Percentiles rank a stretch among this genome's conserved stretches.
Conservation (phyloP, 2,888 invertebrate species). For the Apotomis capreana region DNA sequence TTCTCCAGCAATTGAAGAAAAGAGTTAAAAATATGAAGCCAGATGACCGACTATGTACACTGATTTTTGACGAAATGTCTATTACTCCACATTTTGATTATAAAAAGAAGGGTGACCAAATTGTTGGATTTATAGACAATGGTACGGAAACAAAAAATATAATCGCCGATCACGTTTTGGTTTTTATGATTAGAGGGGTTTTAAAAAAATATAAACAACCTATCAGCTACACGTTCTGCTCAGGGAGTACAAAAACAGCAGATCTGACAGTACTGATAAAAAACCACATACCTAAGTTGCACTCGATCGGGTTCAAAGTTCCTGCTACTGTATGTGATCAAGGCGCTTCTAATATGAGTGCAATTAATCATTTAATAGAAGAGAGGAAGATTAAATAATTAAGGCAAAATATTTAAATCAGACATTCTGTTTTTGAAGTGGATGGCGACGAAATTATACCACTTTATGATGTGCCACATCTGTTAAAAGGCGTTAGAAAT, state of each 20-base stretch:
- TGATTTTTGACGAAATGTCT: slow-evolving; percentile 10
- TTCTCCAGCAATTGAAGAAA: slow-evolving; percentile 41
- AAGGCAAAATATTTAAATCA: too few species aligned
- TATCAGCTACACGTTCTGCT: slow-evolving; percentile 42
- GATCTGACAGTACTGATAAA: background rate
- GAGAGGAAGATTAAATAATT: too few species aligned
- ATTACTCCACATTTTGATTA: slow-evolving; percentile 36
- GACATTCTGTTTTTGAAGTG: background rate
- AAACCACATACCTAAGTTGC: too few species aligned
- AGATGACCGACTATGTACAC: slow-evolving; percentile 35
- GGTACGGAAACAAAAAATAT: slow-evolving; percentile 6
- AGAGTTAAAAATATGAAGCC: slow-evolving; percentile 27
- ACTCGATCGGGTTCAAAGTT: too few species aligned
- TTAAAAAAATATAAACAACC: slow-evolving; percentile 38
- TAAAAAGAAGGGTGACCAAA: slow-evolving; percentile 34
- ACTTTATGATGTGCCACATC: background rate
- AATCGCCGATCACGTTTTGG: slow-evolving; percentile 41
- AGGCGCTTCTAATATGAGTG: too few species aligned
- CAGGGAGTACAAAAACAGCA: slow-evolving; percentile 35
- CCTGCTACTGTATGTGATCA: too few species aligned
- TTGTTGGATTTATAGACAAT: slow-evolving; percentile 37
- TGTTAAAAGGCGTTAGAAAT: background rate
- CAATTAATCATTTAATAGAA: too few species aligned
- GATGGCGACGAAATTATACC: background rate
- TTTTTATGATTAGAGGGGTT: slow-evolving; percentile 44